These are phyloP conservation scores for Elegia similella DNA, from an alignment of 2,888 invertebrate genomes.

Conservation along the genomic window DNA sequence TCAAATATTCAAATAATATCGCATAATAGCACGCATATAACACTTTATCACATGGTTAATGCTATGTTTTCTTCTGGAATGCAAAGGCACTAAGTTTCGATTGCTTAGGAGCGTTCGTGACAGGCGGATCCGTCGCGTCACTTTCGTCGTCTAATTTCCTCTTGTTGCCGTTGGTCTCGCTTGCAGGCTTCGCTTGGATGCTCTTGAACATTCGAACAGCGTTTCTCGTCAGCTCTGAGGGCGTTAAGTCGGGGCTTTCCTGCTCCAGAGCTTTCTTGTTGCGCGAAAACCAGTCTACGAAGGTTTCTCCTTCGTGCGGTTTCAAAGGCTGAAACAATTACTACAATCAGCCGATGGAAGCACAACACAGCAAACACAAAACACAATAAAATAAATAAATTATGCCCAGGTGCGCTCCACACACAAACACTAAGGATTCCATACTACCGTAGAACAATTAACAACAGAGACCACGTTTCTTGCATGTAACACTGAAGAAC, in stretches of 20 bases:
- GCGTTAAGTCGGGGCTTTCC: constrained; percentile 77
- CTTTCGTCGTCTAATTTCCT: constrained; percentile 60
- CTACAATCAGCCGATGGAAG: not conserved
- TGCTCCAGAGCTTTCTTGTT: constrained; percentile 79
- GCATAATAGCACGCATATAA: not conserved
- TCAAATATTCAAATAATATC: not conserved
- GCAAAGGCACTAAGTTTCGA: constrained; percentile 75
- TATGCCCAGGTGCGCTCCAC: too few relatives aligned
- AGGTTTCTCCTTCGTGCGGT: constrained; percentile 71
- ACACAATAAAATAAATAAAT: too few relatives aligned
- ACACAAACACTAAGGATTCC: too few relatives aligned
- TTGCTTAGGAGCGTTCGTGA: constrained; percentile 63
- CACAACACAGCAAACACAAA: not conserved
- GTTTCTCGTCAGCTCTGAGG: constrained; percentile 79
- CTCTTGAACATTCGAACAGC: constrained; percentile 78
- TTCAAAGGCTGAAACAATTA: constrained; percentile 51
- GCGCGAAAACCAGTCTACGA: constrained; percentile 82
- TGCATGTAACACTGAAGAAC: too few relatives aligned
- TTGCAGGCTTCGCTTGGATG: constrained; percentile 42
- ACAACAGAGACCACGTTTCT: too few relatives aligned
- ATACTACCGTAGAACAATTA: too few relatives aligned
- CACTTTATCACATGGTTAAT: not conserved
- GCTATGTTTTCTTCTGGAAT: constrained; percentile 60
- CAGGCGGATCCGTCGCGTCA: constrained; percentile 40
- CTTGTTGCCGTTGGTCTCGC: constrained; percentile 48